Evolutionary conservation across 2,113 vertebrate genomes (phyloP), one percentile per base, ranked within the genome.

Genomic region (Chloropsis hardwickii): DNA sequence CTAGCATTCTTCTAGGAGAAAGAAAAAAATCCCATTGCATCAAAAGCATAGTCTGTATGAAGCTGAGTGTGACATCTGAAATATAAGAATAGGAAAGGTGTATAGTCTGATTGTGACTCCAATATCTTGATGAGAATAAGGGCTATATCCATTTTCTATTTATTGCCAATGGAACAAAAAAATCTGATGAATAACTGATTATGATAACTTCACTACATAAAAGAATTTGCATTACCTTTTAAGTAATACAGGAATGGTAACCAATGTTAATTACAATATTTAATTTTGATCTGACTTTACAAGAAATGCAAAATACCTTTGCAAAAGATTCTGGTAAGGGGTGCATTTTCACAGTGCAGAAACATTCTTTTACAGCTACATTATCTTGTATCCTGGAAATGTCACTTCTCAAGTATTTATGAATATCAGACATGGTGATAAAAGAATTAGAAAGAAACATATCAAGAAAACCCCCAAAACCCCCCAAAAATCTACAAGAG

Each of bases 391-490:
- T 2, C 3, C 18, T 47, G 33, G 25, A 25, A 89, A 72, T 5
- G 13, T 2, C 18, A 54, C 8, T 69, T 81, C 37, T 70, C 51
- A 62, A 72, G 14, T 15, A 39, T 40, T 77, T 84, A 24, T 56
- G 45, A 80, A 28, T 45, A 72, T 50, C 62, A 83, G 17, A 72
- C 29, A 23, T n/a, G 4, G 10, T 50, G 13, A 8, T 16, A 74
- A 79, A 73, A 80, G 22, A 48, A 9, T 70, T 33, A 70, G 29
- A 25, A 67, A 62, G 16, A 83, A 4, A 64, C 6, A 35, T 27
- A 40, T 0, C 0, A 45, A 53, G 54, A 57, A 73, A 44, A 3
- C 1, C 3, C 5, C 5, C 25, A 16, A 39, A 40, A 50, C 27
- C 12, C 3, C 0, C 0, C 8, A 67, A 71, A 70, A 81, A 24